Percentiles rank a stretch among this genome's conserved stretches.
Evolutionary conservation across 2,113 vertebrate species (phyloP).

Genomic region (Nerophis lumbriciformis): DNA sequence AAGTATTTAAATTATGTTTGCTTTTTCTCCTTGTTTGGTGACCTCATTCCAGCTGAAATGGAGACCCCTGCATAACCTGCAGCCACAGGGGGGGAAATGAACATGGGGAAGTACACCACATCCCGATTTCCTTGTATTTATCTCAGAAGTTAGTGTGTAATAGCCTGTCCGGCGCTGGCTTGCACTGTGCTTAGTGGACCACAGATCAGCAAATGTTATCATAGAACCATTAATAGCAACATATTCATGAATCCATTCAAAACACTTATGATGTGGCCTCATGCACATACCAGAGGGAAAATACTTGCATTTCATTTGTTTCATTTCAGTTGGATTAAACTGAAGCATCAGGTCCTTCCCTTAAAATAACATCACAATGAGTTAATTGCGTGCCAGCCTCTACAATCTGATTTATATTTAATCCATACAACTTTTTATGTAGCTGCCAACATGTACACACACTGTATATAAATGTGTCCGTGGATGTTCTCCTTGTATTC

Average conservation of each 20-base stretch:
- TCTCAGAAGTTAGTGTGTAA: background rate
- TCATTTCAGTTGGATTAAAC: no score
- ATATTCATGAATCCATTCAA: background rate
- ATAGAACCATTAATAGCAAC: background rate
- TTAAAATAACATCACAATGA: no score
- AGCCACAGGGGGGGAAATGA: conserved; percentile 48
- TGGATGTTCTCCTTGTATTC: no score
- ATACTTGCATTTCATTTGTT: no score
- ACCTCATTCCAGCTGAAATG: conserved; percentile 62
- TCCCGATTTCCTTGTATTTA: conserved; percentile 29
- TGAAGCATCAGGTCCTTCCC: no score
- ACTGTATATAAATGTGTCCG: no score
- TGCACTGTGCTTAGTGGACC: background rate
- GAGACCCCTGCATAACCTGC: conserved; percentile 59
- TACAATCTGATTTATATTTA: no score
- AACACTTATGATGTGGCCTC: no score
- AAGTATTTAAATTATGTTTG: conserved; percentile 50
- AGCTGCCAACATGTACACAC: no score
- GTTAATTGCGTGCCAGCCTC: no score
- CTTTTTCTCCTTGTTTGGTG: conserved; percentile 49
- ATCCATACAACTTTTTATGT: no score
- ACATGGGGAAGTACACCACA: conserved; percentile 46
- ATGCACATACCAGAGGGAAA: no score
- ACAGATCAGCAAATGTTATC: background rate
- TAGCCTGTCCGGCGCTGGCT: conserved; percentile 1